Evolutionary conservation across 2,888 invertebrate genomes (phyloP), one percentile per base, ranked within the genome.

Genomic region (Brachypalpus laphriformis): DNA sequence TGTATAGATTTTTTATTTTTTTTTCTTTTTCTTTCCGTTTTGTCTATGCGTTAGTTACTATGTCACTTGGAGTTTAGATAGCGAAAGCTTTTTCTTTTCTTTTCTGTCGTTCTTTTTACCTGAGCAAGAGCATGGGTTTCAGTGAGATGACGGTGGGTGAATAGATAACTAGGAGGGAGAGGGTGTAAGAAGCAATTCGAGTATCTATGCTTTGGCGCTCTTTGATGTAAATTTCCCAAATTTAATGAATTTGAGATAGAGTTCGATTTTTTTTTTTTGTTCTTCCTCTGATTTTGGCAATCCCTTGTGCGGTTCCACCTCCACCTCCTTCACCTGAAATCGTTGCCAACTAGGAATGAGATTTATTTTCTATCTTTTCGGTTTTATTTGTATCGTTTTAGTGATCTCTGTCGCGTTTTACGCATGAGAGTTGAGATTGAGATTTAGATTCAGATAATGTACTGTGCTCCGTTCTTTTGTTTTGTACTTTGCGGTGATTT

Each of bases 371-470:
- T 22, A 6, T 31, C 31, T 65, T 31, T 45, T 59, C 25, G 34
- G 3, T 71, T 45, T 42, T 22, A 45, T 66, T 34, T 28, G 37
- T 68, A 37, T 61, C 54, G 37, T 28, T 61, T 42, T 45, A 42
- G 54, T 56, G 57, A 78, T 71, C 71, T 74, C 72, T 71, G 34
- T 34, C 59, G 77, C 59, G 72, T 59, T 45, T 68, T 74, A 66
- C 56, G 78, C 72, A 78, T 65, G 34, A 31, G 42, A 71, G 71
- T 71, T 65, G 34, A 51, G 66, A 77, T 59, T 47, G 59, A 54
- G 54, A 42, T 65, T 42, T 5, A 37, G 25, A 42, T 61, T 31
- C 8, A 59, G 20, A 25, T 25, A 25, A 7, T 34, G 34, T 34
- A 34, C 11, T 34, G 8, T 40, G 16, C 45, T 59, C 47, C 28